Percentiles rank a stretch among this genome's conserved stretches.
phyloP scores from a whole-genome alignment of 2,113 vertebrate species.

The Mobula hypostoma region DNA sequence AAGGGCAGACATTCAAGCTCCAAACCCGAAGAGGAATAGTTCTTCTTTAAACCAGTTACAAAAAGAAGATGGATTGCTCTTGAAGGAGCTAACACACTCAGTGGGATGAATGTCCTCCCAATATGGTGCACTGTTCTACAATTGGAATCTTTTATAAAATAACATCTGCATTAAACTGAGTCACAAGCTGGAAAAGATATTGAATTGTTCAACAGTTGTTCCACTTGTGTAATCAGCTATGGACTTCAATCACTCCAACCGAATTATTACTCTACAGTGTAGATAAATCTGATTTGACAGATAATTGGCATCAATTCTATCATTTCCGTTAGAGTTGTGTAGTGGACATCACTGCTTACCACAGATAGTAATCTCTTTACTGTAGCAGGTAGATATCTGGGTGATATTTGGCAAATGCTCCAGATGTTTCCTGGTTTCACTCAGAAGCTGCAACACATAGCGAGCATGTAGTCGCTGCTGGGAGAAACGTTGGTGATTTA shows the following conservation, averaged over 20 bases:
- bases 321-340: background rate
- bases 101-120: background rate
- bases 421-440: slow-evolving; percentile 75
- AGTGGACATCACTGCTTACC: slow-evolving; percentile 55
- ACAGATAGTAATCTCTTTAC: slow-evolving; percentile 82
- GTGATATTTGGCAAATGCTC: slow-evolving; percentile 81
- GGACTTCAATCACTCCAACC: background rate
- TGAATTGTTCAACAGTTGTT: background rate
- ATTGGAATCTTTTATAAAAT: background rate
- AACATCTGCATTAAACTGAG: background rate
- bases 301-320: background rate
- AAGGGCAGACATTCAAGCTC: background rate
- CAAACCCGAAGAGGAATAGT: background rate
- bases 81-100: background rate
- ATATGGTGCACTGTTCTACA: background rate
- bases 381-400: slow-evolving; percentile 66
- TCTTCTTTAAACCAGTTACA: background rate
- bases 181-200: no score
- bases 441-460: slow-evolving; percentile 81
- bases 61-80: background rate
- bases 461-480: slow-evolving; percentile 86
- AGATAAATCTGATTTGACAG: background rate
- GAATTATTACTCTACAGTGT: background rate
- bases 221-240: background rate
- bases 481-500: slow-evolving; percentile 51